A percentile compares a stretch with the other conserved stretches of the same genome.
phyloP scores from a whole-genome alignment of 2,113 vertebrate genomes.

The Bos javanicus region DNA sequence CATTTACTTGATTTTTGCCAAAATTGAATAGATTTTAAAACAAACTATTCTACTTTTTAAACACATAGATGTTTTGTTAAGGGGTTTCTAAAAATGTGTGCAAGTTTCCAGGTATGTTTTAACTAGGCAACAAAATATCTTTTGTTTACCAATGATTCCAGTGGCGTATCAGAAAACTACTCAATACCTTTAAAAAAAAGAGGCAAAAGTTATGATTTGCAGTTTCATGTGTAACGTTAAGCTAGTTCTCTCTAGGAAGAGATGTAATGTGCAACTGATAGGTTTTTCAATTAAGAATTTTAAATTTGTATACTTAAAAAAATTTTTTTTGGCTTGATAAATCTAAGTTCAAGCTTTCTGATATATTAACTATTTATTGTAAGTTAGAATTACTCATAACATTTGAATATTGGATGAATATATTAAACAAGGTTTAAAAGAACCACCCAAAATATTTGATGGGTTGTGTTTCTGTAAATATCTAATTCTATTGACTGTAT shows the following conservation, averaged over 20 bases:
- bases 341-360: slow-evolving; percentile 38
- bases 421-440: slow-evolving; percentile 33
- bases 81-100: neutral
- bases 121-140: slow-evolving; percentile 7
- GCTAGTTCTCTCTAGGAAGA: neutral
- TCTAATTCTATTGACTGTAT: neutral
- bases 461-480: neutral
- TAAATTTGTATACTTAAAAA: slow-evolving; percentile 2
- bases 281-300: slow-evolving; percentile 27
- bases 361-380: slow-evolving; percentile 16
- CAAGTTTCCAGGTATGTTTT: slow-evolving; percentile 10
- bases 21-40: slow-evolving; percentile 38
- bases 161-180: slow-evolving; percentile 16
- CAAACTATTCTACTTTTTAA: slow-evolving; percentile 15
- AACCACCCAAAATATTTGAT: slow-evolving; percentile 11
- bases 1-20: slow-evolving; percentile 41
- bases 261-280: neutral
- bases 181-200: neutral
- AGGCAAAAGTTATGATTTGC: slow-evolving; percentile 25
- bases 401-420: slow-evolving; percentile 42
- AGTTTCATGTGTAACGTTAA: slow-evolving; percentile 5
- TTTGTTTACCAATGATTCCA: slow-evolving; percentile 32
- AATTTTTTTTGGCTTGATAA: slow-evolving; percentile 16
- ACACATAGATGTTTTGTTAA: slow-evolving; percentile 19
- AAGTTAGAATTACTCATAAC: slow-evolving; percentile 7